Percentiles rank a stretch among this genome's conserved stretches.
phyloP scores from a whole-genome alignment of 2,888 invertebrate genomes.

The Cistogaster globosa region DNA sequence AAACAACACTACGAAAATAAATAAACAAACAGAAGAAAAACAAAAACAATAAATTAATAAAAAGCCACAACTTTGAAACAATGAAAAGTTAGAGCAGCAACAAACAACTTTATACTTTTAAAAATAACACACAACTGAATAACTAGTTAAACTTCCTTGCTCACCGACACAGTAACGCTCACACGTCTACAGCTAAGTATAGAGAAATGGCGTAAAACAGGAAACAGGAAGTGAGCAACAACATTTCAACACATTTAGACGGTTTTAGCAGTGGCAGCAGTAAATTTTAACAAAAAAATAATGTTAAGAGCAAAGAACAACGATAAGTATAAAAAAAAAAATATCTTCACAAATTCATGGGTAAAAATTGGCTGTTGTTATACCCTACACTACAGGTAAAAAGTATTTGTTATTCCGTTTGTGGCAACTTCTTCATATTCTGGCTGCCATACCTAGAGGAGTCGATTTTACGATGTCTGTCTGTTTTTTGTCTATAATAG shows the following conservation, averaged over 20 bases:
- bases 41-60: slow-evolving; percentile 49
- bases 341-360: not conserved
- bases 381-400: too few species aligned
- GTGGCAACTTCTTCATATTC: too few species aligned
- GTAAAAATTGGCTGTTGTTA: not conserved
- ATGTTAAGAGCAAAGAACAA: not conserved
- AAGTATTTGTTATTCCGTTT: too few species aligned
- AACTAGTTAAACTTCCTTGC: slow-evolving; percentile 33
- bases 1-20: slow-evolving; percentile 12
- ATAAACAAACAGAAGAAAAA: not conserved
- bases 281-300: not conserved
- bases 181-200: not conserved
- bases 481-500: too few species aligned
- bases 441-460: too few species aligned
- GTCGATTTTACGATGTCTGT: too few species aligned
- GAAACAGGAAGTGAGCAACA: slow-evolving; percentile 69
- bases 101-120: slow-evolving; percentile 25
- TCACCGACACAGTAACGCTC: not conserved
- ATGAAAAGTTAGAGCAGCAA: slow-evolving; percentile 42
- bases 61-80: slow-evolving; percentile 38
- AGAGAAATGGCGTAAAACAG: slow-evolving; percentile 58
- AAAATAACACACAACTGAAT: slow-evolving; percentile 30
- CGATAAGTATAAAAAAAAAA: not conserved
- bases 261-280: slow-evolving; percentile 12
- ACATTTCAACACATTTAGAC: slow-evolving; percentile 65